Evolutionary conservation across 2,888 invertebrate genomes (phyloP), one percentile per base, ranked within the genome.

Genomic region (Marronus borbonicus): DNA sequence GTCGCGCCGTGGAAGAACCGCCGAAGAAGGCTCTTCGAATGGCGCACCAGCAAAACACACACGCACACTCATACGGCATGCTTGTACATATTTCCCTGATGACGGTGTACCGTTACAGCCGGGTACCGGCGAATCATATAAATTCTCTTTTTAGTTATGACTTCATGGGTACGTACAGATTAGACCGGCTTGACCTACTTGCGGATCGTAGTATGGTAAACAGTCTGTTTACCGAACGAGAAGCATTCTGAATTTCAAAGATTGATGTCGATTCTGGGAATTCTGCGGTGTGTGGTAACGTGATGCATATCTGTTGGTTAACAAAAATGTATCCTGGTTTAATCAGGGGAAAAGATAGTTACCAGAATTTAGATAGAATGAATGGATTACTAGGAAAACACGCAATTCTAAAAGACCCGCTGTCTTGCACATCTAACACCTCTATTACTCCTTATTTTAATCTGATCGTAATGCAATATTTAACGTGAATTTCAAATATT

Each of bases 121-220:
- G 58, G 55, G 55, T 49, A 70, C 52, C 72, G 12, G 39, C 72
- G 60, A 58, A 72, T 72, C 70, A 70, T 70, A 72, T 72, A 58
- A 72, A 72, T 72, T 72, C 72, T 72, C 72, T 72, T 72, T 72
- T 72, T 44, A 58, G 50, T 58, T 72, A 58, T 72, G 39, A 58
- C 72, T 70, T 72, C 72, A 58, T 58, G 58, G 44, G 49, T 66
- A 64, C 39, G 36, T 39, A 44, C 44, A 66, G 72, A 72, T 58
- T 72, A 72, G 58, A 72, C 72, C 58, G 39, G 55, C 72, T 17
- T 58, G 72, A 72, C 72, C 72, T 39, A 72, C 72, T 72, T 69
- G 66, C 64, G 8, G 64, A 20, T 55, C 5, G 62, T 20, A 49
- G 17, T 64, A 39, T 64, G 31, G 66, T 66, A 66, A 66, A 66